These are phyloP conservation scores for Nebria brevicollis DNA, from an alignment of 2,888 invertebrate species.

Conservation along the genomic window DNA sequence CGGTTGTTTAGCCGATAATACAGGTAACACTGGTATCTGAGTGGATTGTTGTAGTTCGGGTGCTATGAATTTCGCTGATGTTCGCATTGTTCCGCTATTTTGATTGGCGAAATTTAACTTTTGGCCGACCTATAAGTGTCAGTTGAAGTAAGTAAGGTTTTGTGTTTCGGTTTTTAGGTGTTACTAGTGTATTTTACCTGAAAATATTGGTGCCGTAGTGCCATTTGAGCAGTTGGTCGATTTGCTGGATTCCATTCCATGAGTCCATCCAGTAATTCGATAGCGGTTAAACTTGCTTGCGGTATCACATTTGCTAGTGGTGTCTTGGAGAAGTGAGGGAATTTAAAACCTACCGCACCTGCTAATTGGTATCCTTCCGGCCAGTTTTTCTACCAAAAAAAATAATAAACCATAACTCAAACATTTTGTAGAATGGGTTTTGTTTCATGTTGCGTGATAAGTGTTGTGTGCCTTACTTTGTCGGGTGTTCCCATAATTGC, in stretches of 20 bases:
- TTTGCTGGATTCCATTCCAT: constrained; percentile 92
- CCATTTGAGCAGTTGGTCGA: constrained; percentile 90
- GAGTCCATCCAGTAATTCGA: constrained; percentile 85
- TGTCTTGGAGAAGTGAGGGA: constrained; percentile 88
- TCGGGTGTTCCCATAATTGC: constrained; percentile 77
- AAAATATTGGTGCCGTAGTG: constrained; percentile 74
- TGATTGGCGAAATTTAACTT: constrained; percentile 35
- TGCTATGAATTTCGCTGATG: constrained; percentile 32
- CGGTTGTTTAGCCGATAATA: constrained; percentile 22
- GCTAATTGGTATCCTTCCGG: constrained; percentile 94
- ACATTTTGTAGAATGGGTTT: too few species aligned
- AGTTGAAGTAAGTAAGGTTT: constrained; percentile 26
- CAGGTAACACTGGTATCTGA: constrained; percentile 43
- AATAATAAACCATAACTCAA: background rate
- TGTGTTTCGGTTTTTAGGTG: constrained; percentile 20
- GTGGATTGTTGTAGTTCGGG: constrained; percentile 46
- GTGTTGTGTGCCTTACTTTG: constrained; percentile 15
- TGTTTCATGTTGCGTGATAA: too few species aligned
- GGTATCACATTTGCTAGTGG: constrained; percentile 83
- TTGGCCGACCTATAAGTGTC: constrained; percentile 35
- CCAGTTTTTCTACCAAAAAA: constrained; percentile 85
- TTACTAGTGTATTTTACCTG: constrained; percentile 53
- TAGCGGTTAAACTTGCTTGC: constrained; percentile 83
- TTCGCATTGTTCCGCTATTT: constrained; percentile 34
- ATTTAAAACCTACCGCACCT: constrained; percentile 93